Base-by-base conservation (phyloP, 2,888 invertebrate genomes). In the Noctua fimbriata region DNA sequence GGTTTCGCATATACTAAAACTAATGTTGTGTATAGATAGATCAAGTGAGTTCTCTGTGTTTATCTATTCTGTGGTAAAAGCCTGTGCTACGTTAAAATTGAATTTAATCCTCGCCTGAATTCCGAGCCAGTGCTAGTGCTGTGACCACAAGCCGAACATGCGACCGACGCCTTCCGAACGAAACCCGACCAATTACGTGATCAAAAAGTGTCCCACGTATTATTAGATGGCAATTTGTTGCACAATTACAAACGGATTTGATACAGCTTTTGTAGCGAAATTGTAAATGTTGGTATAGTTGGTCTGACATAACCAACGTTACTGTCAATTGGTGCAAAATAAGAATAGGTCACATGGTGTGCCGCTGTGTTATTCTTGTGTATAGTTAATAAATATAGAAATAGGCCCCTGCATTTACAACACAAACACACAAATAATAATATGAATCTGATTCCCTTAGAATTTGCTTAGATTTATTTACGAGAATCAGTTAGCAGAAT, bases 61-160 rank as follows among this genome's bases (percentile, higher is more conserved):
- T 18, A 36, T 16, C 18, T 63, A 12, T 24, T 47, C 0, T 36
- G 5, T 41, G 36, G 14, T 69, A 70, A 76, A 83, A 84, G 76
- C 82, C 84, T 78, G 69, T 49, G 75, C 77, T 49, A 73, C 76
- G 82, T 77, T 84, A 85, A 83, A 91, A 91, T 91, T 88, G 87
- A 91, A 91, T 91, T 89, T 87, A 87, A 90, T 88, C 86, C 82
- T 73, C 77, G 86, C 85, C 71, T 67, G 85, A 63, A 85, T 81
- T 81, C 77, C 85, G 66, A 73, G 55, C 80, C 60, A 75, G 76
- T 60, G 74, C 69, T 73, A 69, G 69, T 67, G 82, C 60, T 47
- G 58, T 82, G 80, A 82, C 80, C 82, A 60, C 83, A 86, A 78
- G 85, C 74, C 79, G 85, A 79, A 79, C 78, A 78, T 69, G 73